A percentile compares a stretch with the other conserved stretches of the same genome.
phyloP scores from a whole-genome alignment of 2,888 invertebrate genomes.

The Mayetiola destructor region DNA sequence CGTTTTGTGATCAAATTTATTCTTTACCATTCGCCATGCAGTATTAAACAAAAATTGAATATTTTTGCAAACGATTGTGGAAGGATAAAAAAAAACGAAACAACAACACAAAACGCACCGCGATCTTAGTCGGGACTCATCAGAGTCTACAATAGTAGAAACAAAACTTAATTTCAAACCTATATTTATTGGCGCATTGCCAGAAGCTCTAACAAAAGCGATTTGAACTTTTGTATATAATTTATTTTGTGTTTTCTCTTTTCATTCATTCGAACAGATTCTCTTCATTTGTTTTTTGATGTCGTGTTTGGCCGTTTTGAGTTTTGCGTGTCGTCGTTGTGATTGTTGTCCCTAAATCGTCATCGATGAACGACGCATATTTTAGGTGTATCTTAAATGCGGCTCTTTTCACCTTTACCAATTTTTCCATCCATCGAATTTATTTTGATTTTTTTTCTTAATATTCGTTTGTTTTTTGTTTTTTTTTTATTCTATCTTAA shows the following conservation, averaged over 20 bases:
- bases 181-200: constrained; percentile 15
- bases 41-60: neutral
- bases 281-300: neutral
- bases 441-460: no score
- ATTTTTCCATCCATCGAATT: no score
- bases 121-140: no score
- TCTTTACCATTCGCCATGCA: neutral
- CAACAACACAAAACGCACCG: neutral
- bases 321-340: constrained; percentile 8
- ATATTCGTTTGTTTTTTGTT: neutral
- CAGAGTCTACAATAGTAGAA: neutral
- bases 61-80: neutral
- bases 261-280: neutral
- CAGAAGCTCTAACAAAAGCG: constrained; percentile 15
- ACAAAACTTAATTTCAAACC: constrained; percentile 6
- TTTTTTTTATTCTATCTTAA: neutral
- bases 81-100: neutral
- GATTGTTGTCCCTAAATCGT: constrained; percentile 1
- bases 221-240: constrained; percentile 11
- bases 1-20: no score
- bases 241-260: constrained; percentile 8
- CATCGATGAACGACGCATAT: neutral
- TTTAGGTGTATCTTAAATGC: neutral
- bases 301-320: no score
- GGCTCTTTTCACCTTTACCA: neutral